phyloP scores from a whole-genome alignment of 2,113 vertebrate genomes.

The Okapia johnstoni region DNA sequence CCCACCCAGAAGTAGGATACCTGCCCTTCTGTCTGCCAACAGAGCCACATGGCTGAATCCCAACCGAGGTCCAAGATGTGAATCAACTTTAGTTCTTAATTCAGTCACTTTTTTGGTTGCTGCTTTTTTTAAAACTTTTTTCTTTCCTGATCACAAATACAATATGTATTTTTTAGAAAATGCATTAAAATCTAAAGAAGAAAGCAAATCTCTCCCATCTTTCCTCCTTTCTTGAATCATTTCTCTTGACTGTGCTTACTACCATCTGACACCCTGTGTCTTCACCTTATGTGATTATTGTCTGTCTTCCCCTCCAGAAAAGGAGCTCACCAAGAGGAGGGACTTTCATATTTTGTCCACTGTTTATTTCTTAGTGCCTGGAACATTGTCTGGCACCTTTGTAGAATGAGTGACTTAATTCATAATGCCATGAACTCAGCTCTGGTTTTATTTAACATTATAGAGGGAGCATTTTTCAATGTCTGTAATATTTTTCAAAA shows the following conservation, averaged over 20 bases:
- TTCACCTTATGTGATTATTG: not conserved
- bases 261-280: not conserved
- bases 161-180: not conserved
- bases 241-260: not conserved
- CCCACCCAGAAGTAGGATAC: not conserved
- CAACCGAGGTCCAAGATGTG: not conserved
- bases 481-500: not conserved
- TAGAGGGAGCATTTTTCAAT: not conserved
- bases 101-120: not conserved
- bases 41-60: not conserved
- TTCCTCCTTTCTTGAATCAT: not conserved
- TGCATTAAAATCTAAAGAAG: not conserved
- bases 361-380: not conserved
- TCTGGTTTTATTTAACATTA: not conserved
- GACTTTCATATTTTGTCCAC: not conserved
- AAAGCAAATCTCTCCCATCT: not conserved
- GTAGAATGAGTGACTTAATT: not conserved
- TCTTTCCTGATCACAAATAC: not conserved
- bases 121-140: not conserved
- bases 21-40: not conserved
- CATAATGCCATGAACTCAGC: not conserved
- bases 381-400: not conserved
- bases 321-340: not conserved
- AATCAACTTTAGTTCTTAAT: not conserved
- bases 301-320: not conserved